phyloP scores from a whole-genome alignment of 1,140 invertebrate genomes.

The Drosophila albomicans region DNA sequence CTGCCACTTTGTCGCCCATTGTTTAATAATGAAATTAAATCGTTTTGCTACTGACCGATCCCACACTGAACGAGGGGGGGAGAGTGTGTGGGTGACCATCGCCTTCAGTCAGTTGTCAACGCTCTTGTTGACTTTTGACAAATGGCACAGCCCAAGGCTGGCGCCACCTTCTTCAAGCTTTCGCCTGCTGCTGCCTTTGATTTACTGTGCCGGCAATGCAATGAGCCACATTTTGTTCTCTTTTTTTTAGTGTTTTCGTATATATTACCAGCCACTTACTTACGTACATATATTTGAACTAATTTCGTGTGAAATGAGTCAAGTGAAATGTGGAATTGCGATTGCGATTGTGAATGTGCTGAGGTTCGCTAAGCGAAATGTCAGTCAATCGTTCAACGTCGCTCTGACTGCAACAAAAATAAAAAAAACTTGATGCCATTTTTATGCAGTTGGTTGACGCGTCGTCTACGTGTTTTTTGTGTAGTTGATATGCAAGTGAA shows the following conservation, averaged over 20 bases:
- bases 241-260: not conserved
- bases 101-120: constrained; percentile 62
- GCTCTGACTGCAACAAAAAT: not conserved
- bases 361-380: constrained; percentile 64
- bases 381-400: constrained; percentile 73
- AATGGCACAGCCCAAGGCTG: constrained; percentile 56
- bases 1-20: constrained; percentile 81
- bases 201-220: constrained; percentile 67
- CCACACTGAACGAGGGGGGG: not conserved
- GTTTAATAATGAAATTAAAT: constrained; percentile 84
- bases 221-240: constrained; percentile 56
- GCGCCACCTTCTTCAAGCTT: constrained; percentile 24
- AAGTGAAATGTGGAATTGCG: constrained; percentile 10
- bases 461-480: constrained; percentile 31
- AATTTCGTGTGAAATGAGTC: constrained; percentile 60
- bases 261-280: constrained; percentile 35
- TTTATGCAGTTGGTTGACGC: not conserved
- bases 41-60: constrained; percentile 22
- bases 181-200: constrained; percentile 50
- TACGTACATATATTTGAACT: constrained; percentile 51
- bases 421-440: not conserved
- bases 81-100: not conserved
- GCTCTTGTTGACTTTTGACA: constrained; percentile 80
- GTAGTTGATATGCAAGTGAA: not conserved
- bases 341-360: constrained; percentile 63